Percentiles rank a stretch among this genome's conserved stretches.
These are phyloP conservation scores for Upupa epops DNA, from an alignment of 2,113 vertebrate species.

Conservation along the genomic window DNA sequence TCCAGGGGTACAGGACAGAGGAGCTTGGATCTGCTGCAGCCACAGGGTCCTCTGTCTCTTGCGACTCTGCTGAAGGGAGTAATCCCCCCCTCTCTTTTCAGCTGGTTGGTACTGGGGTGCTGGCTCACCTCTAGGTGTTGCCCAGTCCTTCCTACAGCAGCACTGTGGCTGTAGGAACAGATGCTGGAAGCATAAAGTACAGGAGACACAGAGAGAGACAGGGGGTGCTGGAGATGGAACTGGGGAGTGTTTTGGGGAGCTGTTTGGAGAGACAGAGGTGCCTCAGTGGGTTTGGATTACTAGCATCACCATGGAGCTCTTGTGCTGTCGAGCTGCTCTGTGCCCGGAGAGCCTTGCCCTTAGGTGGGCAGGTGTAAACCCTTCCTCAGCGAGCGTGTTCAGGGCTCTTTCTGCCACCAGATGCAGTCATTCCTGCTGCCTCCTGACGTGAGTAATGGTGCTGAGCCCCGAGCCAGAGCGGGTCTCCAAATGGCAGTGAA, in stretches of 20 bases:
- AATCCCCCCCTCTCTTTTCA: background rate
- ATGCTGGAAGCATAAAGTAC: no score
- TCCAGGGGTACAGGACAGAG: no score
- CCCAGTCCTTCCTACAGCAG: background rate
- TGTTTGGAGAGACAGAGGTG: background rate
- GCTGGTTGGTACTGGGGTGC: fast-evolving
- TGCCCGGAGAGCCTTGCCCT: background rate
- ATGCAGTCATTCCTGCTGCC: background rate
- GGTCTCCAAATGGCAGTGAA: background rate
- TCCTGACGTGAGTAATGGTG: background rate
- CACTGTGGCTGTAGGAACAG: no score
- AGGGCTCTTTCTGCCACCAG: background rate
- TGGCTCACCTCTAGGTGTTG: background rate
- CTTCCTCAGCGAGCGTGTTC: background rate
- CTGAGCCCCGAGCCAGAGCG: background rate
- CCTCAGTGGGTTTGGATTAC: background rate
- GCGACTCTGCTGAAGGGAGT: background rate
- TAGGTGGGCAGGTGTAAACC: background rate
- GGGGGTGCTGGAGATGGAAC: background rate
- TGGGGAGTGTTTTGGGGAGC: background rate
- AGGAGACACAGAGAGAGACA: no score
- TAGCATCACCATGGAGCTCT: background rate
- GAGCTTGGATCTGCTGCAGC: no score
- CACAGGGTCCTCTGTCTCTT: background rate
- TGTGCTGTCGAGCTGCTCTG: background rate